These are phyloP conservation scores for Percopsis transmontana DNA, from an alignment of 2,113 vertebrate species.

Conservation along the genomic window DNA sequence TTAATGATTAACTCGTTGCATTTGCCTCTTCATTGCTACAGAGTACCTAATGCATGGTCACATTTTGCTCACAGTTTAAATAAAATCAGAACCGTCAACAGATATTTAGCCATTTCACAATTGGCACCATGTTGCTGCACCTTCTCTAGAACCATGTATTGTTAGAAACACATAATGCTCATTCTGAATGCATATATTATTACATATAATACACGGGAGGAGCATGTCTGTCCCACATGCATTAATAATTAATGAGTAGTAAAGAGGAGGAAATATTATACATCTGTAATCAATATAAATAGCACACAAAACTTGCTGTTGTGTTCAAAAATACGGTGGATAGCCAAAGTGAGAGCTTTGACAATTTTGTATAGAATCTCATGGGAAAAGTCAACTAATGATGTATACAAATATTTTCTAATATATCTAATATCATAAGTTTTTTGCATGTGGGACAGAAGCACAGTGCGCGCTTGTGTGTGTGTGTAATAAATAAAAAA, in stretches of 20 bases:
- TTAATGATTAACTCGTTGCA: constrained; percentile 49
- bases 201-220: not conserved
- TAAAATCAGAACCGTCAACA: constrained; percentile 10
- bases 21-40: constrained; percentile 59
- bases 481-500: too few relatives aligned
- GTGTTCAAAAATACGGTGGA: too few relatives aligned
- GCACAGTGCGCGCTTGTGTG: too few relatives aligned
- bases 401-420: too few relatives aligned
- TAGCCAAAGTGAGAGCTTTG: too few relatives aligned
- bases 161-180: constrained; percentile 2
- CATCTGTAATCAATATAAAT: too few relatives aligned
- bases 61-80: constrained; percentile 38
- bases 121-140: constrained; percentile 11
- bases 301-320: too few relatives aligned
- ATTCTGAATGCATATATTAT: too few relatives aligned
- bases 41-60: constrained; percentile 37
- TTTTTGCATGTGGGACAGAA: too few relatives aligned
- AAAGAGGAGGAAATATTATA: not conserved
- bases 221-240: not conserved
- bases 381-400: too few relatives aligned
- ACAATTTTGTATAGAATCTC: too few relatives aligned
- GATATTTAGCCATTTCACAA: not conserved
- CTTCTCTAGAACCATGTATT: constrained; percentile 13
- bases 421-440: too few relatives aligned
- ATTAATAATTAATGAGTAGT: not conserved